Evolutionary conservation across 2,113 vertebrate species (phyloP).

Genomic region (Puma concolor): DNA sequence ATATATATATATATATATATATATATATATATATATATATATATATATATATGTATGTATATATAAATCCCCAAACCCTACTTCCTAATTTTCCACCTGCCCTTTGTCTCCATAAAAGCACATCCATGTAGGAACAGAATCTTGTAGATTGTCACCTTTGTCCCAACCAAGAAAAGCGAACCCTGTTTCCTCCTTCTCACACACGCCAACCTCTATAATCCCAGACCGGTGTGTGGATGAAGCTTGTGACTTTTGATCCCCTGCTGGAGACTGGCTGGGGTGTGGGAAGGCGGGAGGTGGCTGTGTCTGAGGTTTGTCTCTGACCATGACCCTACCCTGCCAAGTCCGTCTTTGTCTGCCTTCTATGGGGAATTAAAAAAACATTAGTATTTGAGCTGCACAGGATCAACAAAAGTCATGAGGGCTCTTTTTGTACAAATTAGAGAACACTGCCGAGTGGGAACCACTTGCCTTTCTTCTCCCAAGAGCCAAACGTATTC

Average conservation of each 20-base stretch:
- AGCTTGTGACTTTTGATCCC: constrained; percentile 21
- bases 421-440: neutral
- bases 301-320: neutral
- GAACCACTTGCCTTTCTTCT: neutral
- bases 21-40: too few species aligned
- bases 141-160: constrained; percentile 51
- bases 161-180: neutral
- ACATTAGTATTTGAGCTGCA: neutral
- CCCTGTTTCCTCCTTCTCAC: neutral
- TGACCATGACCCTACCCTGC: neutral
- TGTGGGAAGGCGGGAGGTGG: neutral
- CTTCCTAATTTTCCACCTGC: constrained; percentile 17
- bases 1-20: too few species aligned
- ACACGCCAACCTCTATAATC: constrained; percentile 62
- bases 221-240: neutral
- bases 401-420: neutral
- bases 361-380: neutral
- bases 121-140: neutral
- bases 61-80: neutral
- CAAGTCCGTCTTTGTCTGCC: neutral
- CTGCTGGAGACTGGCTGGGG: neutral
- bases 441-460: neutral
- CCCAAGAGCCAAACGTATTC: rapidly evolving
- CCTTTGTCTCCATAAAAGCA: constrained; percentile 1
- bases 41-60: too few species aligned